These are phyloP conservation scores for Molothrus aeneus DNA, from an alignment of 2,797 vertebrate species.

Conservation along the genomic window DNA sequence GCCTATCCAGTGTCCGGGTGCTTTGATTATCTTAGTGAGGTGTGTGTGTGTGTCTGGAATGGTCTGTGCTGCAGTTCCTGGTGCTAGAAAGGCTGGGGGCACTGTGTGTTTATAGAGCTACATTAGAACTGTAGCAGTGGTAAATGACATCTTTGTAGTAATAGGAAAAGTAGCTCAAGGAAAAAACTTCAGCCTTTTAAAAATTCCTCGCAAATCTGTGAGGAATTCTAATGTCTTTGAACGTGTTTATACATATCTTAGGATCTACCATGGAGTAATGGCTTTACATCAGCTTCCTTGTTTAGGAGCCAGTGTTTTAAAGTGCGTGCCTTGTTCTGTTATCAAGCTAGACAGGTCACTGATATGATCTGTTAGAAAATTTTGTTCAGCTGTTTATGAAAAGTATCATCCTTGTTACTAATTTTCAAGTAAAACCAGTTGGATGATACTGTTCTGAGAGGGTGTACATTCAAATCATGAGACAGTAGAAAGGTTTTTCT, in stretches of 20 bases:
- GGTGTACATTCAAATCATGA: neutral
- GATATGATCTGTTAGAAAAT: neutral
- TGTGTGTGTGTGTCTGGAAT: neutral
- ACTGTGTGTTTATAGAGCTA: neutral
- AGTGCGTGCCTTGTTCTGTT: neutral
- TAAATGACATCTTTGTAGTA: neutral
- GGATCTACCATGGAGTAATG: neutral
- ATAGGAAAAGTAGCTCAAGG: neutral
- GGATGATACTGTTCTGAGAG: neutral
- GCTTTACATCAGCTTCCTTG: neutral
- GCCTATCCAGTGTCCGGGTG: slow-evolving; percentile 93
- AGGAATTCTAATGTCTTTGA: neutral
- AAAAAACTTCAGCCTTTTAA: neutral
- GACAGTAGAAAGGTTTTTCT: neutral
- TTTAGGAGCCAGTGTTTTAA: neutral
- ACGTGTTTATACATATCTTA: accelerated
- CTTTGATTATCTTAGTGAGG: slow-evolving; percentile 90
- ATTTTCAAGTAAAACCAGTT: neutral
- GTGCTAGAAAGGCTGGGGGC: neutral
- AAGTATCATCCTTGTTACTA: neutral
- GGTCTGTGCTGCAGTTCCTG: neutral
- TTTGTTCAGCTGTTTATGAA: neutral
- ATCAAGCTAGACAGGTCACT: neutral
- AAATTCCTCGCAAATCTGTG: neutral
- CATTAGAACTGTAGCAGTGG: neutral